phyloP scores from a whole-genome alignment of 2,113 vertebrate genomes.

The Myrmecobius fasciatus region DNA sequence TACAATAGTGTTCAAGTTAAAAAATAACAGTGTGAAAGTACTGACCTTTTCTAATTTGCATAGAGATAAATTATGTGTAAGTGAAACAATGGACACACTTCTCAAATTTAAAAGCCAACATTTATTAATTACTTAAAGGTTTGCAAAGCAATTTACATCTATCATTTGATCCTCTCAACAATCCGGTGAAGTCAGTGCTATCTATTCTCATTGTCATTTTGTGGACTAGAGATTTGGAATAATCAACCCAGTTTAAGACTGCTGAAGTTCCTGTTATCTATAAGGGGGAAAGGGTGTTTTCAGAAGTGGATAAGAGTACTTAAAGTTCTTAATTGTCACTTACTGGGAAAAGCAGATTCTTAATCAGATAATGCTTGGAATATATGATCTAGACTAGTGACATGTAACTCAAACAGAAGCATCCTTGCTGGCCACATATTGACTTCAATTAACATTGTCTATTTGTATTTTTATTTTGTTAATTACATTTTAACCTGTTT shows the following conservation, averaged over 20 bases:
- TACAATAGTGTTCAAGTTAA: background rate
- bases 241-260: background rate
- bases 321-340: background rate
- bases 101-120: background rate
- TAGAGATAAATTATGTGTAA: background rate
- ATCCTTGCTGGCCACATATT: background rate
- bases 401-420: background rate
- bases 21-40: background rate
- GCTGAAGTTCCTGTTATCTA: background rate
- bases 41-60: background rate
- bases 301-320: background rate
- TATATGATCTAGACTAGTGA: background rate
- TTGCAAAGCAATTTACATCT: background rate
- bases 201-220: background rate
- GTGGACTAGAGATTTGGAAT: background rate
- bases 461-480: background rate
- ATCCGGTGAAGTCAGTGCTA: background rate
- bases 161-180: background rate
- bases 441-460: background rate
- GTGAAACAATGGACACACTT: background rate
- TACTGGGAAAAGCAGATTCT: background rate
- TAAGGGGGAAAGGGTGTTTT: background rate
- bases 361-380: background rate
- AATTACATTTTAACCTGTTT: background rate
- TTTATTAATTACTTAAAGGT: background rate